phyloP scores from a whole-genome alignment of 2,797 vertebrate species.

The Premnoplex brunnescens region DNA sequence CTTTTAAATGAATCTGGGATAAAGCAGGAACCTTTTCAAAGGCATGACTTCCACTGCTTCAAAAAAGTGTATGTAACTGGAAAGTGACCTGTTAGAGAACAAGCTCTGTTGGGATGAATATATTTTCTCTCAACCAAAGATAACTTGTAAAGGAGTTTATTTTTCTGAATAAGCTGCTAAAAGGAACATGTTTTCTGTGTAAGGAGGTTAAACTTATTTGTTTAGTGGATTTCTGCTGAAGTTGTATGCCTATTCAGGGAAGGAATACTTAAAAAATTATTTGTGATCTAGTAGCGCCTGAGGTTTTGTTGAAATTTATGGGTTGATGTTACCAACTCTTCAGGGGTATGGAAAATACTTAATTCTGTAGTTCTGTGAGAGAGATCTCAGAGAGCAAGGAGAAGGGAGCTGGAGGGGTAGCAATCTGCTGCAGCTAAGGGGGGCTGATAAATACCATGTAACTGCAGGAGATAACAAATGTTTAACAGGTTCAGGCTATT shows the following conservation, averaged over 20 bases:
- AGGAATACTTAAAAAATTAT: conserved; percentile 51
- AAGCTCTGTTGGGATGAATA: conserved; percentile 37
- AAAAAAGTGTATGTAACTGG: conserved; percentile 23
- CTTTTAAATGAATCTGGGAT: conserved; percentile 38
- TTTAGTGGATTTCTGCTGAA: conserved; percentile 38
- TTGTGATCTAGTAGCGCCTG: conserved; percentile 34
- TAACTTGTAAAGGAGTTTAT: conserved; percentile 18
- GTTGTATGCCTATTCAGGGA: conserved; percentile 26
- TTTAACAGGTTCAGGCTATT: not conserved
- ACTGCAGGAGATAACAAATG: not conserved
- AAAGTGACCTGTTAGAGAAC: conserved; percentile 55
- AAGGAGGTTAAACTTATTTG: conserved; percentile 56
- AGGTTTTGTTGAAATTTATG: conserved; percentile 52
- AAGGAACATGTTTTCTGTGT: conserved; percentile 27
- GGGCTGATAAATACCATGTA: not conserved
- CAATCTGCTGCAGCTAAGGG: not conserved
- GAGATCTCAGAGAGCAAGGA: not conserved
- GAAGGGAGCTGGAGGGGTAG: conserved; percentile 6
- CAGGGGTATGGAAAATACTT: conserved; percentile 44
- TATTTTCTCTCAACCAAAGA: conserved; percentile 44
- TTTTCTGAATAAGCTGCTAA: conserved; percentile 37
- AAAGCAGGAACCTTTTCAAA: conserved; percentile 45
- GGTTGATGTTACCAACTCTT: conserved; percentile 44
- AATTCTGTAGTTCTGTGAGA: conserved; percentile 14
- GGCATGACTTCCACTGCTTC: conserved; percentile 24